A percentile compares a stretch with the other conserved stretches of the same genome.
These are phyloP conservation scores for Astyanax mexicanus DNA, from an alignment of 2,797 vertebrate species.

Conservation along the genomic window DNA sequence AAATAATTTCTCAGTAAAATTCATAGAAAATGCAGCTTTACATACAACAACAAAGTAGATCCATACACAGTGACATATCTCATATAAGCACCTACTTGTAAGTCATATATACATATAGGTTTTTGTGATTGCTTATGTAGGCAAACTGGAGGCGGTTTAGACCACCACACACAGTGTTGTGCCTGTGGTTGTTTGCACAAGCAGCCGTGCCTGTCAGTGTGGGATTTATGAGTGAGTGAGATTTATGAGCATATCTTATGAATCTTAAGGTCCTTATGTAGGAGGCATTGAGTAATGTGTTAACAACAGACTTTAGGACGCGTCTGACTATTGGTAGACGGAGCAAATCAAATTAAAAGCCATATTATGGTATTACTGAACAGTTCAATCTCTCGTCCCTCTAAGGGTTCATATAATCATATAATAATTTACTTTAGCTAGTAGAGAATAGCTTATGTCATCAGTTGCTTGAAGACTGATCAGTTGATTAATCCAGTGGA, in stretches of 20 bases:
- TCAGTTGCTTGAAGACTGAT: no score
- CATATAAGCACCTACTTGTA: neutral
- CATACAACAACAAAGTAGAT: neutral
- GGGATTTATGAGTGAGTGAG: neutral
- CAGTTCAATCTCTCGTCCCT: no score
- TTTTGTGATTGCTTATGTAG: conserved; percentile 1
- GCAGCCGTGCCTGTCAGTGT: neutral
- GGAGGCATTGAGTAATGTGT: neutral
- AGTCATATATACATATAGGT: neutral
- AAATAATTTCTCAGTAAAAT: neutral
- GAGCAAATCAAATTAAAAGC: neutral
- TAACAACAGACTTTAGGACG: neutral
- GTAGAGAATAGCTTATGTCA: no score
- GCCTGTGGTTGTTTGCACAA: conserved; percentile 7
- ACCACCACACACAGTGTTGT: neutral
- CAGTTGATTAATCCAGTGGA: no score
- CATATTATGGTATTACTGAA: neutral
- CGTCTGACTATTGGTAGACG: neutral
- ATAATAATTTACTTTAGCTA: no score
- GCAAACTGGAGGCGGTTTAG: neutral
- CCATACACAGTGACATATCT: neutral
- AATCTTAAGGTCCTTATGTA: neutral
- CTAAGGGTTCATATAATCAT: no score
- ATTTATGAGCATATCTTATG: neutral
- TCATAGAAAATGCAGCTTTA: no score